Evolutionary conservation across 1,140 invertebrate genomes (phyloP), one percentile per base, ranked within the genome.

Genomic region (Zaprionus camerounensis): DNA sequence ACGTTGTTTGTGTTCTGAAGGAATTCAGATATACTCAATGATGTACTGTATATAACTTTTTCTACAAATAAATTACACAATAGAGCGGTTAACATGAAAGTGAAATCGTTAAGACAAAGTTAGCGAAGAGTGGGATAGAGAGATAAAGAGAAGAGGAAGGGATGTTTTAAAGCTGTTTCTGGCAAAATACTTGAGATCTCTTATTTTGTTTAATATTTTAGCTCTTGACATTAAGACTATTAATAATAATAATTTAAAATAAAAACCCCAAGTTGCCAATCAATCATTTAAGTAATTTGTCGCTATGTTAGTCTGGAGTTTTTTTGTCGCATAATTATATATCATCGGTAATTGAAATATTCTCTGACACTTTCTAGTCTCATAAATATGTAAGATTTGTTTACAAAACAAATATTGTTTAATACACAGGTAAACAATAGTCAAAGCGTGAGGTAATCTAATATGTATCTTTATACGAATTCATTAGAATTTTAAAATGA

Each of bases 31-130:
- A 51, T 22, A 57, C 22, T 31, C 7, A 56, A 68, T 13, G 36
- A 61, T 49, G 12, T 49, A 17, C 36, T 44, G 34, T 69, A 38
- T 74, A 58, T 74, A 46, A 44, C 55, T 62, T 73, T 68, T 49
- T 15, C 24, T 15, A 51, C 28, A 51, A 58, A 65, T 38, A 57
- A 34, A 38, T 15, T 63, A 5, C 12, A 34, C 26, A 26, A 31
- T 11, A n/a, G 12, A 24, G 11, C 7, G n/a, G 22, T 12, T 26
- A 28, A 56, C 24, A 53, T 53, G 57, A 41, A 58, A 67, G 44
- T 24, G 24, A 57, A 74, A 57, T 75, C 66, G 20, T 67, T 53
- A 59, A 53, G 38, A 41, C 24, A 41, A 31, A 36, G 38, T 31
- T 9, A 31, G 6, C 28, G 28, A 4, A 41, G 38, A n/a, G 15